A percentile compares a stretch with the other conserved stretches of the same genome.
phyloP scores from a whole-genome alignment of 2,113 vertebrate genomes.

The Chaenogobius annularis region DNA sequence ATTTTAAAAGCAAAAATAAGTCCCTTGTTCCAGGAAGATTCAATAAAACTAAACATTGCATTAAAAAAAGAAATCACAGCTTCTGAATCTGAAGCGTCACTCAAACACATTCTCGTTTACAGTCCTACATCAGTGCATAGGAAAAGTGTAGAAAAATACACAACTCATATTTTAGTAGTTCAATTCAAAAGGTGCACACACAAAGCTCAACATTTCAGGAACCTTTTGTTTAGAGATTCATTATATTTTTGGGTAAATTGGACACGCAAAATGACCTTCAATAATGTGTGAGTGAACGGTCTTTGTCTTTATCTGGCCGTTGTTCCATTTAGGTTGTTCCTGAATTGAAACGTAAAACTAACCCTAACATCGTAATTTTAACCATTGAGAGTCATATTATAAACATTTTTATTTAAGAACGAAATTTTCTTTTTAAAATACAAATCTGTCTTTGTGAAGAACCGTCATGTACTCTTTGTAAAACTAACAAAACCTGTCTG shows the following conservation, averaged over 20 bases:
- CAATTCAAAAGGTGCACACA: not conserved
- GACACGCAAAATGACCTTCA: not conserved
- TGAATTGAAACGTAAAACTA: not conserved
- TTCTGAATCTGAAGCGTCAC: not conserved
- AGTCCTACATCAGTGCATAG: not conserved
- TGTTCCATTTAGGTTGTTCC: no score
- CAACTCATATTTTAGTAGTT: not conserved
- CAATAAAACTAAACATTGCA: conserved; percentile 21
- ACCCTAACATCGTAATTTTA: not conserved
- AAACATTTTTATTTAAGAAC: not conserved
- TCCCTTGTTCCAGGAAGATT: conserved; percentile 14
- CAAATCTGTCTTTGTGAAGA: no score
- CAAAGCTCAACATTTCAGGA: not conserved
- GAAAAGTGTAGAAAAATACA: not conserved
- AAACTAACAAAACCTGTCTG: no score
- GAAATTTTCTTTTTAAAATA: not conserved
- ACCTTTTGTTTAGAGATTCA: not conserved
- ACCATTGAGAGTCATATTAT: not conserved
- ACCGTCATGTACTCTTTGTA: no score
- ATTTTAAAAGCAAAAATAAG: conserved; percentile 26
- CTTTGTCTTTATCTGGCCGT: no score
- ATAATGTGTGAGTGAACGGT: not conserved
- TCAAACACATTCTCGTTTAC: not conserved
- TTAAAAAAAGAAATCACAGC: not conserved
- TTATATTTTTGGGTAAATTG: not conserved